Conservation (phyloP, 37 sponge, comb jelly and placozoan species). For the Halichondria panicea region DNA sequence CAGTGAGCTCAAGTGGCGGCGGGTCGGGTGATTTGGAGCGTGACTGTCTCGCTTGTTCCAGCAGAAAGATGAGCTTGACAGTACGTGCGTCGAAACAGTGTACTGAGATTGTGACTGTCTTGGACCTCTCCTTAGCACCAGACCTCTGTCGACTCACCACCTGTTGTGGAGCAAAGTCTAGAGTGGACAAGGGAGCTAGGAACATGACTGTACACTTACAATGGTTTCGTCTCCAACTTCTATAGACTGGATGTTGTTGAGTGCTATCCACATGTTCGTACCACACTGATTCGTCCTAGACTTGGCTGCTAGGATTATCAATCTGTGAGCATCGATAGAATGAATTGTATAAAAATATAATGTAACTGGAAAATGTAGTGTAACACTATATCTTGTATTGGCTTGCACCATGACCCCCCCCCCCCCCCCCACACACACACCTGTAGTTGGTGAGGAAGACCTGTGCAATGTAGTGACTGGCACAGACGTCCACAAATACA, state of each 20-base stretch:
- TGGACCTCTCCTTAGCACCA: slow-evolving; percentile 7
- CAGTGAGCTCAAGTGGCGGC: no score
- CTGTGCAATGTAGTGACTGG: slow-evolving; percentile 52
- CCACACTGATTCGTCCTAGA: background rate
- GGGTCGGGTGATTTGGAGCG: background rate
- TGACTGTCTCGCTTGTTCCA: background rate
- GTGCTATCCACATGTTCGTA: slow-evolving; percentile 76
- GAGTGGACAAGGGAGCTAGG: background rate
- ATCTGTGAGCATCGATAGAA: slow-evolving; percentile 1
- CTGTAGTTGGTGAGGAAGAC: slow-evolving; percentile 86
- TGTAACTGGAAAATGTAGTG: background rate
- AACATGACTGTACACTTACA: slow-evolving; percentile 18
- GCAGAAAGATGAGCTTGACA: slow-evolving; percentile 48
- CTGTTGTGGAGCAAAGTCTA: background rate
- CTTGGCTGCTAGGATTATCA: slow-evolving; percentile 27
- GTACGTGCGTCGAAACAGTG: slow-evolving; percentile 47
- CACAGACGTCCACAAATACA: slow-evolving; percentile 76
- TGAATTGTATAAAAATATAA: background rate
- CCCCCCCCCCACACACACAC: slow-evolving; percentile 14
- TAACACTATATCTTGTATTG: background rate
- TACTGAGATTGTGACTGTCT: slow-evolving; percentile 23
- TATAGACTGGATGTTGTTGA: slow-evolving; percentile 68
- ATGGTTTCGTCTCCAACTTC: slow-evolving; percentile 44
- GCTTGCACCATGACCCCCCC: background rate
- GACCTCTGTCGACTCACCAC: background rate